Evolutionary conservation across 2,113 vertebrate genomes (phyloP).

Genomic region (Bothrops jararaca): DNA sequence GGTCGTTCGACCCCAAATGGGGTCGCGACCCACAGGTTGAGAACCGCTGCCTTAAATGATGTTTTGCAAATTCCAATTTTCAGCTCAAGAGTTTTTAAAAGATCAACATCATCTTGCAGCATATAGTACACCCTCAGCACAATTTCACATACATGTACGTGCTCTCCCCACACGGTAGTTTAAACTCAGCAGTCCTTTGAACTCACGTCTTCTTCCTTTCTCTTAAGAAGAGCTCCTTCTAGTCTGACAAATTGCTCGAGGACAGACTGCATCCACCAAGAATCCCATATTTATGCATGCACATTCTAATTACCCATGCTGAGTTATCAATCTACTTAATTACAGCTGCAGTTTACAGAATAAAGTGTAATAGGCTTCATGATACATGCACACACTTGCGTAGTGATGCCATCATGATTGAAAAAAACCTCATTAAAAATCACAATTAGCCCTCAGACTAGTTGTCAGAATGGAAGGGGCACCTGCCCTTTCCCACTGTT

Average conservation of each 20-base stretch:
- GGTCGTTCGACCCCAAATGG: too few relatives aligned
- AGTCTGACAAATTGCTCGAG: background rate
- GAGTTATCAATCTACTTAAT: constrained; percentile 27
- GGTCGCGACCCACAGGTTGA: too few relatives aligned
- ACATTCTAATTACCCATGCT: background rate
- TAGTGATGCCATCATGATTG: constrained; percentile 50
- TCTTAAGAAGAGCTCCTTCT: constrained; percentile 5
- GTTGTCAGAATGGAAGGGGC: constrained; percentile 48
- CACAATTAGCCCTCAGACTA: constrained; percentile 58
- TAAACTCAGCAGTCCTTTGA: background rate
- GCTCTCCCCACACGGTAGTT: background rate
- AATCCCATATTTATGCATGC: background rate
- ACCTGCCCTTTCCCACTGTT: constrained; percentile 35
- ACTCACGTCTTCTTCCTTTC: background rate
- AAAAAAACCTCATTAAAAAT: constrained; percentile 59
- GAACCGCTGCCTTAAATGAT: background rate
- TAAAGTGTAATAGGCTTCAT: constrained; percentile 51
- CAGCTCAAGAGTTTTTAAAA: background rate
- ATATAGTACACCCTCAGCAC: background rate
- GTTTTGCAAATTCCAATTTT: background rate
- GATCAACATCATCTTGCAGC: background rate
- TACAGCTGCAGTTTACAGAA: constrained; percentile 54
- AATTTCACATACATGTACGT: background rate
- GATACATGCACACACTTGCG: constrained; percentile 42
- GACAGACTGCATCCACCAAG: constrained; percentile 21